Conservation (phyloP, 1,140 invertebrate species). For the Reticulitermes speratus region DNA sequence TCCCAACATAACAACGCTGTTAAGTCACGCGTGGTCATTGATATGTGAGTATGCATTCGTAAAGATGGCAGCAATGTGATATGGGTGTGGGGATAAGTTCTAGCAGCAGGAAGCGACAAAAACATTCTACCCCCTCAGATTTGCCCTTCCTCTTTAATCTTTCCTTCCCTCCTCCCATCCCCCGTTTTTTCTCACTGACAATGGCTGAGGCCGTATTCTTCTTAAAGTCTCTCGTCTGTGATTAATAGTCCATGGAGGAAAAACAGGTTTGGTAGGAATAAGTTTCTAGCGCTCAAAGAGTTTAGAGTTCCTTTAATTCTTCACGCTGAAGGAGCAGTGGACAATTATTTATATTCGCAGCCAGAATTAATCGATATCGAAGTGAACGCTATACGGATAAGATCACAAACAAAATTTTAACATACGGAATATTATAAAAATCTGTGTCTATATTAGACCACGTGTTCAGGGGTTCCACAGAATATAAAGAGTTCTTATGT, state of each 20-base stretch:
- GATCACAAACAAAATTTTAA: no score
- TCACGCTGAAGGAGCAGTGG: no score
- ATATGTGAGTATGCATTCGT: not conserved
- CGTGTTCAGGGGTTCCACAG: no score
- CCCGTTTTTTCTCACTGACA: not conserved
- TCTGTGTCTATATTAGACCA: no score
- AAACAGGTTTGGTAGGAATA: not conserved
- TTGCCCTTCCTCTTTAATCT: not conserved
- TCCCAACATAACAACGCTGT: no score
- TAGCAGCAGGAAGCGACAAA: slow-evolving; percentile 14
- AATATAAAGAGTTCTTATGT: no score
- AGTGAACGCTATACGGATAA: no score
- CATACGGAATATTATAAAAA: no score
- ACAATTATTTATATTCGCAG: no score
- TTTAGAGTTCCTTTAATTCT: no score
- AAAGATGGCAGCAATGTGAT: not conserved
- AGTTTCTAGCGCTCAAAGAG: no score
- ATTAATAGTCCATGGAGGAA: slow-evolving; percentile 18
- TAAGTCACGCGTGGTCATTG: not conserved
- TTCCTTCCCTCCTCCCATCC: not conserved
- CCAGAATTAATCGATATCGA: no score
- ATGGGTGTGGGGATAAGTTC: not conserved
- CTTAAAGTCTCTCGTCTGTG: not conserved
- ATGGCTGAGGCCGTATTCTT: not conserved
- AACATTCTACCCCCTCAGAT: not conserved